Evolutionary conservation across 2,113 vertebrate species (phyloP).

Genomic region (Pleuronectes platessa): DNA sequence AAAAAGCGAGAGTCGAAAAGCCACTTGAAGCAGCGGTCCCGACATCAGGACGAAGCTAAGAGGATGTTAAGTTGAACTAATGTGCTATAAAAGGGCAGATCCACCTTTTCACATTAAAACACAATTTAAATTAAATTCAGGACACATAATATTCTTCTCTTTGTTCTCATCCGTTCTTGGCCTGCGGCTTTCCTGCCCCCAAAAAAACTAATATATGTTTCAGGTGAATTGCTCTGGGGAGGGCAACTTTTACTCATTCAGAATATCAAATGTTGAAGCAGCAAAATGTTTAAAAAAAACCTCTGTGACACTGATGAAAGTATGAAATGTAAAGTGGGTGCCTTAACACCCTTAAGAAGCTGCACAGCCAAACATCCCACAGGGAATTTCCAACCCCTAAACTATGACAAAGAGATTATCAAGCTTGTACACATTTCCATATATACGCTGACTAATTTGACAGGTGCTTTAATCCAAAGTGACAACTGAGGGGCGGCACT

Average conservation of each 20-base stretch:
- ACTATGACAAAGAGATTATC: background rate
- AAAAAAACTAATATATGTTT: constrained; percentile 12
- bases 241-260: constrained; percentile 31
- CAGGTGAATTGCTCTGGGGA: constrained; percentile 9
- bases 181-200: constrained; percentile 22
- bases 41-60: constrained; percentile 2
- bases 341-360: background rate
- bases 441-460: background rate
- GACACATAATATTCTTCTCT: constrained; percentile 40
- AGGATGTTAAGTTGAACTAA: constrained; percentile 3
- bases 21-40: background rate
- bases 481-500: background rate
- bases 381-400: background rate
- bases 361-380: background rate
- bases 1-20: constrained; percentile 6
- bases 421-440: background rate
- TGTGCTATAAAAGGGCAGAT: constrained; percentile 6
- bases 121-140: constrained; percentile 40
- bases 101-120: constrained; percentile 39
- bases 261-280: constrained; percentile 46
- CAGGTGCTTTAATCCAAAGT: background rate
- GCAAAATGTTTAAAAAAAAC: background rate
- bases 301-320: background rate
- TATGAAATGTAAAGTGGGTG: background rate
- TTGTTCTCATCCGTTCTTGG: constrained; percentile 44